Evolutionary conservation across 2,113 vertebrate genomes (phyloP), one percentile per base, ranked within the genome.

Genomic region (Marcusenius ussheri): DNA sequence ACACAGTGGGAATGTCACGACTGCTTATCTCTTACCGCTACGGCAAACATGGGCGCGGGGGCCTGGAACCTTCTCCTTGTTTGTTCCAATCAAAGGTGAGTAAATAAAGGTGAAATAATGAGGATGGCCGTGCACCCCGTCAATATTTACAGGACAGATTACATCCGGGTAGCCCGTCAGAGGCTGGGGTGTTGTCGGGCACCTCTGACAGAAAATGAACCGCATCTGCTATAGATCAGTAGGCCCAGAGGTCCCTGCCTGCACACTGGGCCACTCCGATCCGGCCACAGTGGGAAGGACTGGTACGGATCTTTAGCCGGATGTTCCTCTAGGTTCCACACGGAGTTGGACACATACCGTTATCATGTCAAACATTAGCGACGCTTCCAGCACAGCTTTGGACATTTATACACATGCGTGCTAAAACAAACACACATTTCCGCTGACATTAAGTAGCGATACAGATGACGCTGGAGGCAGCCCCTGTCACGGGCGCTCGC

Each of bases 61-160:
- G 86, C 51, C 86, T 85, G 87, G 74, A 83, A 56, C 35, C 46
- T 80, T 39, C 85, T 77, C 89, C 56, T 91, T 90, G 90, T 58
- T 89, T 84, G 47, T 42, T 80, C 47, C 56, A 88, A 88, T 91
- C 51, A 90, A 80, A 90, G 74, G 87, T 90, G 86, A 89, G 84
- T 90, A 90, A 91, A 89, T 89, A 91, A 87, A 91, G 89, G 80
- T 9, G 87, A 74, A 66, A 89, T 91, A 92, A 88, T 49, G 90
- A 90, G 90, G 87, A 35, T 62, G 70, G 46, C 77, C 39, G 45
- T 1, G 58, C 47, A 62, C 21, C 19, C 35, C 46, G 50, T 88
- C 85, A 56, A 86, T 87, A 83, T 88, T 77, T n/a, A 84, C 51
- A 77, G 74, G 49, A 47, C 15, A n/a, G 88, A 91, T 89, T 74